These are phyloP conservation scores for Alexandromys fortis DNA, from an alignment of 2,113 vertebrate genomes.

Conservation along the genomic window DNA sequence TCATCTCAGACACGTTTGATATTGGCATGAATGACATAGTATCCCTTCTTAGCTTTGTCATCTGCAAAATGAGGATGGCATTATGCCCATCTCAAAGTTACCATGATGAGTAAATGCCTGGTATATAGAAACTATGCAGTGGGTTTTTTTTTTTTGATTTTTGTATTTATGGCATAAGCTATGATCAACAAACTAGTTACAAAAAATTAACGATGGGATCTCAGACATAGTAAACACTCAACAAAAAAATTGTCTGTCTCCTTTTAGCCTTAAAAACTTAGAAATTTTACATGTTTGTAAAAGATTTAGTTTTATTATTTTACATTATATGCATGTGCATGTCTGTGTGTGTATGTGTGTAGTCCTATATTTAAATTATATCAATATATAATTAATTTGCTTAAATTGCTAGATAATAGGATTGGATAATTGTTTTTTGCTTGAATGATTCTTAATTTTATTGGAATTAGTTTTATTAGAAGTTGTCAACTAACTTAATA, in stretches of 20 bases:
- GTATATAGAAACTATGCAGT: neutral
- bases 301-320: neutral
- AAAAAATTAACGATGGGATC: neutral
- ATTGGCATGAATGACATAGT: neutral
- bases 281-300: neutral
- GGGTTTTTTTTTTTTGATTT: neutral
- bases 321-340: neutral
- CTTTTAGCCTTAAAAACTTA: neutral
- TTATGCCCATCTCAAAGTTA: neutral
- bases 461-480: neutral
- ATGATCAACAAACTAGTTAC: neutral
- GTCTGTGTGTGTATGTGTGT: neutral
- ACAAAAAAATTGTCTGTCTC: neutral
- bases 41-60: neutral
- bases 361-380: neutral
- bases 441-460: conserved; percentile 4
- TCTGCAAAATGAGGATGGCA: neutral
- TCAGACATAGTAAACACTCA: neutral
- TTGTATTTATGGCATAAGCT: neutral
- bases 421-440: neutral
- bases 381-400: too few species aligned
- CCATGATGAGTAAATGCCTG: too few species aligned
- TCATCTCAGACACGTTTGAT: neutral
- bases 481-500: neutral
- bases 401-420: neutral